Evolutionary conservation across 2,113 vertebrate species (phyloP).

Genomic region (Melospiza georgiana): DNA sequence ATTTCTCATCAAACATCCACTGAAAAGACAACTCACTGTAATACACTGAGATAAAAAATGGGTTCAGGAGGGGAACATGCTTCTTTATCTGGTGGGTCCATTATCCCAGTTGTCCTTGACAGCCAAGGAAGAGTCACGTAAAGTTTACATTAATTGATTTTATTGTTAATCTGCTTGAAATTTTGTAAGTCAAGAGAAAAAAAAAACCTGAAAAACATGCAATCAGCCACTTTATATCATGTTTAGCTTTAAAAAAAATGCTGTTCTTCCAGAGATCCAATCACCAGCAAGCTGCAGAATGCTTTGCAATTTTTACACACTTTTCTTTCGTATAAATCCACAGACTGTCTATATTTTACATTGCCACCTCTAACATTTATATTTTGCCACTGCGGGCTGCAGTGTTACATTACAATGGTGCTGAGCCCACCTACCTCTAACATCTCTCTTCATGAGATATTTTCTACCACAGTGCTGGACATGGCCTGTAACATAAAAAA

Average conservation of each 20-base stretch:
- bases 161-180: background rate
- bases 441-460: background rate
- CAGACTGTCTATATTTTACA: background rate
- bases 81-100: background rate
- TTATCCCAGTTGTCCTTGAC: background rate
- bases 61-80: background rate
- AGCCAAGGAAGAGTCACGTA: background rate
- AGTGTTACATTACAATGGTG: background rate
- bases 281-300: background rate
- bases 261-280: background rate
- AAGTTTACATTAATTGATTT: background rate
- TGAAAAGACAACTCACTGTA: constrained; percentile 25
- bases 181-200: background rate
- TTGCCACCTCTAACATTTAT: background rate
- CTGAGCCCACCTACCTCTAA: background rate
- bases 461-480: background rate
- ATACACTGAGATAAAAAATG: constrained; percentile 1
- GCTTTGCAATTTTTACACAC: background rate
- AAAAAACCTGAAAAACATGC: background rate
- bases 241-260: background rate
- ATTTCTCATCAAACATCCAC: constrained; percentile 29
- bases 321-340: background rate
- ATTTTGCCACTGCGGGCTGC: background rate
- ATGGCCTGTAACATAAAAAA: background rate
- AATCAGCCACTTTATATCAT: background rate